Percentiles rank a stretch among this genome's conserved stretches.
Conservation (phyloP, 2,113 vertebrate genomes). For the Lucifuga dentata region DNA sequence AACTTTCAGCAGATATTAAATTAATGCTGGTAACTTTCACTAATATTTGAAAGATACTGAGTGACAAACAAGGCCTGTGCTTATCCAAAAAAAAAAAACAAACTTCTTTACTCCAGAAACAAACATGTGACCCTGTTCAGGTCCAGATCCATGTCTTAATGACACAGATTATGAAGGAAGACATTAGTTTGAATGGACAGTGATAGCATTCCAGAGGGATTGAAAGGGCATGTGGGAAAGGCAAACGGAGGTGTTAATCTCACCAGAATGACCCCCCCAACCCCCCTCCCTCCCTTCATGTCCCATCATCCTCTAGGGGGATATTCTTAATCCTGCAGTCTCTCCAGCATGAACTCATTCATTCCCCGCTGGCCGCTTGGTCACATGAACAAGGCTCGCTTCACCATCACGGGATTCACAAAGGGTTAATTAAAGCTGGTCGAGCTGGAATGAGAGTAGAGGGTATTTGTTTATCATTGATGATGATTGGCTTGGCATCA, state of each 20-base stretch:
- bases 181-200: conserved; percentile 54
- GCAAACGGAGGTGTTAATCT: conserved; percentile 71
- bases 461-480: background rate
- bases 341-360: conserved; percentile 42
- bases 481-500: background rate
- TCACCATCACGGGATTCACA: conserved; percentile 28
- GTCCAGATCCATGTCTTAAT: conserved; percentile 29
- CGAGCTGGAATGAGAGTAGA: conserved; percentile 36
- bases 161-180: conserved; percentile 37
- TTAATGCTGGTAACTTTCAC: no score
- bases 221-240: conserved; percentile 69
- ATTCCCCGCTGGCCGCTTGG: conserved; percentile 18
- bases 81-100: no score
- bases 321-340: conserved; percentile 60
- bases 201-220: conserved; percentile 68
- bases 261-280: conserved; percentile 48
- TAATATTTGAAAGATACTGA: no score
- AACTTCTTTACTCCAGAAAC: background rate
- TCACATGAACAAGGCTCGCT: conserved; percentile 27
- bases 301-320: conserved; percentile 46
- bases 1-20: no score
- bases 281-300: conserved; percentile 52
- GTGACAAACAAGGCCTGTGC: no score
- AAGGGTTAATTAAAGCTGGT: conserved; percentile 60
- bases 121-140: conserved; percentile 5